Base-by-base conservation (phyloP, 1,140 invertebrate genomes). In the Trachymyrmex septentrionalis region DNA sequence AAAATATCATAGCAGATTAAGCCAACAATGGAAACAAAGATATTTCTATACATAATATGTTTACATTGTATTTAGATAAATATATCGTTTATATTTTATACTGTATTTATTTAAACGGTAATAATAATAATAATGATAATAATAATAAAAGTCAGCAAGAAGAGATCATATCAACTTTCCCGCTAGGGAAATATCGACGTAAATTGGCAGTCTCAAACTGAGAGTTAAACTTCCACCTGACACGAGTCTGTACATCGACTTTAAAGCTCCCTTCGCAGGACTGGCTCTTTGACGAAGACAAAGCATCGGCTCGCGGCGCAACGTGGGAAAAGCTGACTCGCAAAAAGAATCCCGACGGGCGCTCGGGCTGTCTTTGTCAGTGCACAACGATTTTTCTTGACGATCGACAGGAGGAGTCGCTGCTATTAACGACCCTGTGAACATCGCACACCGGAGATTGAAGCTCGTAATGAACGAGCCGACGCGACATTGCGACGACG, bases 261-360 rank as follows among this genome's bases (percentile, higher is more conserved):
- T 67, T 67, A 67, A 80, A 80, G n/a, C 57, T 63, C 21, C 19
- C 57, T 59, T 76, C 73, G 16, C 61, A 53, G 48, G 63, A 21
- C 73, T 24, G 48, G 48, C 44, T 66, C 77, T 80, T 80, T 80
- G 77, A 80, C 77, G 77, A 67, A 80, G 77, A 80, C 77, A 80
- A 80, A 80, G 77, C 63, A 44, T 53, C 44, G 61, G 30, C 59
- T 48, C 24, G 59, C 24, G 24, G 77, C 27, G 48, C 63, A 67
- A 80, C 77, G 63, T 67, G 30, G 77, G 27, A 67, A 80, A 67
- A 69, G 63, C 63, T 66, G 63, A 80, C 48, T 80, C 44, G 77
- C 63, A 80, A 80, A 80, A 80, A 80, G 77, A 80, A 80, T 80
- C 77, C 34, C 48, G 63, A 14, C 59, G 61, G 44, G 5, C 30